Evolutionary conservation across 2,888 invertebrate genomes (phyloP).

Genomic region (Eucera pruinosa): DNA sequence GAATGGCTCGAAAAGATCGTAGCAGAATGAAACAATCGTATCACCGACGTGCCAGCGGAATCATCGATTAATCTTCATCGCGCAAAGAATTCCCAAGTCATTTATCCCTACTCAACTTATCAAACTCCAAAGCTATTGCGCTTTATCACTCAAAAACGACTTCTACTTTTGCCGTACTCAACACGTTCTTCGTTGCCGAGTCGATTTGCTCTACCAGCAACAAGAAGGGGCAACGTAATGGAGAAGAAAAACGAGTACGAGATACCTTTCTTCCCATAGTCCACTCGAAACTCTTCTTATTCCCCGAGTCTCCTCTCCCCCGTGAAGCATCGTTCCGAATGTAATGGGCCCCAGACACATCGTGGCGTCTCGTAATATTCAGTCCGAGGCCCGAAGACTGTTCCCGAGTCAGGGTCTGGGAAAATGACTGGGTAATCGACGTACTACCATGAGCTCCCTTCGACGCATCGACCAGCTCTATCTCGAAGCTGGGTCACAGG

Average conservation of each 20-base stretch:
- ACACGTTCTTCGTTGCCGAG: slow-evolving; percentile 1
- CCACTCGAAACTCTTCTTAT: slow-evolving; percentile 25
- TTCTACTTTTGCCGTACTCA: not conserved
- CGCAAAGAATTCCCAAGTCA: not conserved
- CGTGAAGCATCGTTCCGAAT: slow-evolving; percentile 49
- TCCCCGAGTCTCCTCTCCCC: slow-evolving; percentile 36
- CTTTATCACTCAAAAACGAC: slow-evolving; percentile 14
- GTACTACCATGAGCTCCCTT: slow-evolving; percentile 55
- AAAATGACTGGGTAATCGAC: slow-evolving; percentile 73
- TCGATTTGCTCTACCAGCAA: slow-evolving; percentile 1
- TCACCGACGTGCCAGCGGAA: not conserved
- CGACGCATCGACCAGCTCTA: slow-evolving; percentile 52
- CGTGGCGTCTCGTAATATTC: slow-evolving; percentile 54
- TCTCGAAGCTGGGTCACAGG: slow-evolving; percentile 62
- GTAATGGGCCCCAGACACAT: slow-evolving; percentile 73
- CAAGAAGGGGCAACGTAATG: slow-evolving; percentile 54
- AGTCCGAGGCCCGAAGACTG: slow-evolving; percentile 26
- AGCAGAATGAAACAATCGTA: not conserved
- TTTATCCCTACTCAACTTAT: slow-evolving; percentile 18
- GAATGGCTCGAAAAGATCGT: too few species aligned
- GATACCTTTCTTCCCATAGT: not conserved
- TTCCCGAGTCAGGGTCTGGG: slow-evolving; percentile 57
- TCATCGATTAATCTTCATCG: not conserved
- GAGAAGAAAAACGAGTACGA: slow-evolving; percentile 36
- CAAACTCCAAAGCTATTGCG: too few species aligned